Conservation (phyloP, 2,888 invertebrate species). For the Brachynemurus nebulosus region DNA sequence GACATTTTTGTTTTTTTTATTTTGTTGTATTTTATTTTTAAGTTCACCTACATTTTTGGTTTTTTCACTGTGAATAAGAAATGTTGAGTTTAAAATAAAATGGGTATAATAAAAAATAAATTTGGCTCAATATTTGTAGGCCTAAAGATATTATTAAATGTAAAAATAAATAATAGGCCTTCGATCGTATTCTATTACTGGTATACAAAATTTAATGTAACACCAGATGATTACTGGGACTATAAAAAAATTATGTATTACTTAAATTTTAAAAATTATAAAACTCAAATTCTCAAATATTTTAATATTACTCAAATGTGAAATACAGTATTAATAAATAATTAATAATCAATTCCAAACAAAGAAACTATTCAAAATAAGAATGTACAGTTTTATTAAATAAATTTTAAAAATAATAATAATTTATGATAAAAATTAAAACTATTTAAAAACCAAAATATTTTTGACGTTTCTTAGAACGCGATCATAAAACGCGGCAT, state of each 20-base stretch:
- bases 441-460: not conserved
- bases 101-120: no score
- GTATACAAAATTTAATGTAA: constrained; percentile 25
- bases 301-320: no score
- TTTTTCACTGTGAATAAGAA: no score
- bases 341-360: not conserved
- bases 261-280: no score
- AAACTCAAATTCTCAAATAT: no score
- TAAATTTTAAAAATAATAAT: not conserved
- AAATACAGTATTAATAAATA: not conserved
- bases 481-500: not conserved
- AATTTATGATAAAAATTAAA: constrained; percentile 1
- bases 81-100: no score
- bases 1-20: no score
- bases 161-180: not conserved
- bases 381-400: not conserved
- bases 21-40: no score
- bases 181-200: constrained; percentile 14
- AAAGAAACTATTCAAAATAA: constrained; percentile 4
- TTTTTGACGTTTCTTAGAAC: not conserved
- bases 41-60: no score
- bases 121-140: not conserved
- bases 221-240: constrained; percentile 24
- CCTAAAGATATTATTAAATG: no score
- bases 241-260: constrained; percentile 16